Evolutionary conservation across 2,113 vertebrate genomes (phyloP).

Genomic region (Columba janthina): DNA sequence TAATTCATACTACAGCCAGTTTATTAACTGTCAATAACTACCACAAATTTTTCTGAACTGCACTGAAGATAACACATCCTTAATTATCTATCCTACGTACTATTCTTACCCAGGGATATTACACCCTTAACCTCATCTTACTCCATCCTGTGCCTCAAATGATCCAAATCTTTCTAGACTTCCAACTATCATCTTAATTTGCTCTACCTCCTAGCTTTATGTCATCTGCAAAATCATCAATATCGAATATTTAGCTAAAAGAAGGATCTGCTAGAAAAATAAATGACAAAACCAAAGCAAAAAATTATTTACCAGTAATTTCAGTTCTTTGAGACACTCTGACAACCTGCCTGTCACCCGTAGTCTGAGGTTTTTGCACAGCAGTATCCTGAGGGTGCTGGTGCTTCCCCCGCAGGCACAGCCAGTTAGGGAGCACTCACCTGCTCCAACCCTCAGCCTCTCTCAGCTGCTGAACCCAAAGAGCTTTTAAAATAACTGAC

Average conservation of each 20-base stretch:
- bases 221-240: constrained; percentile 54
- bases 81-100: not conserved
- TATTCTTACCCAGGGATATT: constrained; percentile 39
- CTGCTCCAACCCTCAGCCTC: not conserved
- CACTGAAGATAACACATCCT: not conserved
- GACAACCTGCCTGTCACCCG: not conserved
- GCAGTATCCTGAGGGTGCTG: not conserved
- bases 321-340: not conserved
- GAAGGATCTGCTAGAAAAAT: not conserved
- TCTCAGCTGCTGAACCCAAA: not conserved
- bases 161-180: constrained; percentile 52
- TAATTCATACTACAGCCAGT: not conserved
- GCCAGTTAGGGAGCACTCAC: accelerated
- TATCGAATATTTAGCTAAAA: constrained; percentile 34
- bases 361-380: not conserved
- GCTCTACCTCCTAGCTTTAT: constrained; percentile 41
- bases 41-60: not conserved
- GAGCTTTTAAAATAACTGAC: not conserved
- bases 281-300: not conserved
- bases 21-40: not conserved
- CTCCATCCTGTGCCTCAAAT: constrained; percentile 41
- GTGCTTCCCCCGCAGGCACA: not conserved
- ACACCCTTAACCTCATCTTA: constrained; percentile 49
- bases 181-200: constrained; percentile 39
- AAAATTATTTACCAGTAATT: not conserved